These are phyloP conservation scores for Bacillus rossius DNA, from an alignment of 1,140 invertebrate genomes.

Conservation along the genomic window DNA sequence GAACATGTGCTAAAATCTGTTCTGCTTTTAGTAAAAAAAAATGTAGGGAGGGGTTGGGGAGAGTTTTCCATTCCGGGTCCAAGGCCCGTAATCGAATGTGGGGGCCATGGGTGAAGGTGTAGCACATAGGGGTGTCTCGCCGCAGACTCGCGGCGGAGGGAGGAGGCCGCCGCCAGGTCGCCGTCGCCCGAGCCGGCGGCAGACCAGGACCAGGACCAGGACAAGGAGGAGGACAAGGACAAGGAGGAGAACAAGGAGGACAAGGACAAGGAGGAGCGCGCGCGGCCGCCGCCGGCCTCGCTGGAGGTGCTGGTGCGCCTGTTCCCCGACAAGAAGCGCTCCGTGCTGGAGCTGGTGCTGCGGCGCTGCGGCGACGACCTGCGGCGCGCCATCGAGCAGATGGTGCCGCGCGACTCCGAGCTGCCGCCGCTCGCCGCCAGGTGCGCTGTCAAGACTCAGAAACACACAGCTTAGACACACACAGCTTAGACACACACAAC, in stretches of 20 bases:
- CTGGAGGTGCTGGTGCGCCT: constrained; percentile 79
- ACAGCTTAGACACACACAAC: too few species aligned
- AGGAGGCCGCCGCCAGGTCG: background rate
- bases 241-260: background rate
- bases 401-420: constrained; percentile 37
- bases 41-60: too few species aligned
- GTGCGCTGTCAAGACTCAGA: too few species aligned
- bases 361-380: constrained; percentile 81
- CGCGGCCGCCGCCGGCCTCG: constrained; percentile 39
- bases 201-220: background rate
- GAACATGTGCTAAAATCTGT: too few species aligned
- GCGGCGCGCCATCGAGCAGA: constrained; percentile 70
- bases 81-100: too few species aligned
- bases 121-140: too few species aligned
- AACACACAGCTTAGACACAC: too few species aligned
- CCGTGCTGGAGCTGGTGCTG: constrained; percentile 81
- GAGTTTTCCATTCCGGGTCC: too few species aligned
- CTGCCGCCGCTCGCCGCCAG: background rate
- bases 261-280: background rate
- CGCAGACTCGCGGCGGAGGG: background rate
- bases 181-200: background rate
- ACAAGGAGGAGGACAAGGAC: background rate
- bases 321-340: constrained; percentile 77
- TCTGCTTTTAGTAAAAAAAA: too few species aligned
- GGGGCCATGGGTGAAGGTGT: too few species aligned